These are phyloP conservation scores for Asobara japonica DNA, from an alignment of 1,140 invertebrate species.

Conservation along the genomic window DNA sequence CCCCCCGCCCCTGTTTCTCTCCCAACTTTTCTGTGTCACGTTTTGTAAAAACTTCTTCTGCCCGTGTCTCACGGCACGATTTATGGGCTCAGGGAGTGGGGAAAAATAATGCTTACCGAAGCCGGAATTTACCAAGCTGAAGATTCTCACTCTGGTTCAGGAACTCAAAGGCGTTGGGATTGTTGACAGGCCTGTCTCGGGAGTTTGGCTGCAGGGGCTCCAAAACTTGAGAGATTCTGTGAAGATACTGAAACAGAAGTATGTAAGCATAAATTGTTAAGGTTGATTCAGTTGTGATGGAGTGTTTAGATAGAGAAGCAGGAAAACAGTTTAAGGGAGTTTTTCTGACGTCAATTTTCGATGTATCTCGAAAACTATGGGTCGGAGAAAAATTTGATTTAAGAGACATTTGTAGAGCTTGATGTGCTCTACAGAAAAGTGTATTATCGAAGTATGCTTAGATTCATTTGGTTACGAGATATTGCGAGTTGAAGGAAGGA, in stretches of 20 bases:
- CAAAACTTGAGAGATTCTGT: constrained; percentile 84
- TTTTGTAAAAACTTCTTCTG: not conserved
- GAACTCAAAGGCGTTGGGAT: constrained; percentile 82
- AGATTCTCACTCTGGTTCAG: constrained; percentile 79
- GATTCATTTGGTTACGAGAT: too few species aligned
- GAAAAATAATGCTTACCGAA: constrained; percentile 66
- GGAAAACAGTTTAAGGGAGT: too few species aligned
- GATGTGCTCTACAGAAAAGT: too few species aligned
- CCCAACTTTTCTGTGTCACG: not conserved
- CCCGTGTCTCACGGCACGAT: not conserved
- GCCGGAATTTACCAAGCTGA: constrained; percentile 73
- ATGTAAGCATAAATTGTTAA: too few species aligned
- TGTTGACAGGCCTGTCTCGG: constrained; percentile 72
- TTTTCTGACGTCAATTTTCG: too few species aligned
- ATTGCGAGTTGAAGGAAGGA: too few species aligned
- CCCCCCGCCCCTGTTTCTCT: not conserved
- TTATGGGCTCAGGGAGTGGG: not conserved
- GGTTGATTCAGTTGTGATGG: too few species aligned
- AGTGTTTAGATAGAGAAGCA: too few species aligned
- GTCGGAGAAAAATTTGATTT: too few species aligned
- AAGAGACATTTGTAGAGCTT: too few species aligned
- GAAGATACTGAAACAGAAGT: constrained; percentile 73
- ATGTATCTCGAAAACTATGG: too few species aligned
- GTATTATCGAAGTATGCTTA: too few species aligned
- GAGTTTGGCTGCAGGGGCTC: constrained; percentile 74